Evolutionary conservation across 2,888 invertebrate species (phyloP).

Genomic region (Odontothrips loti): DNA sequence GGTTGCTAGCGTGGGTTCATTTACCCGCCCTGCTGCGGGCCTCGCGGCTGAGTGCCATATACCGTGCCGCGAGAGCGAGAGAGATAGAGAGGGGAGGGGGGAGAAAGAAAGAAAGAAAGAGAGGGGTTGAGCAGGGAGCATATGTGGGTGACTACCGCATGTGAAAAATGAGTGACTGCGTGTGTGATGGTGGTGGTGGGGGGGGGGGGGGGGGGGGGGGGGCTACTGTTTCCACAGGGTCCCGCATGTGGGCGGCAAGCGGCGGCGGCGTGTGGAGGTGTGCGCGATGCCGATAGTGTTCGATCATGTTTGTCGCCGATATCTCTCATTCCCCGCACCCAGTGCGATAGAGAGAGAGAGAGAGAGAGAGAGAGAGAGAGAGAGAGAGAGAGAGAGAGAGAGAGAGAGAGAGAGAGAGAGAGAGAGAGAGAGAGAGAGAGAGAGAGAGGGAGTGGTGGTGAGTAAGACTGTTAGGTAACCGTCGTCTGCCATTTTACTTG

Average conservation of each 20-base stretch:
- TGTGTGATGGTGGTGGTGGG: neutral
- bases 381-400: no score
- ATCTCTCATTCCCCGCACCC: no score
- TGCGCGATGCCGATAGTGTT: no score
- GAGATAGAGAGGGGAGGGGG: neutral
- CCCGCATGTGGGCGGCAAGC: neutral
- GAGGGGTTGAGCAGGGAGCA: neutral
- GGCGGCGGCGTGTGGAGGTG: no score
- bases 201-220: neutral
- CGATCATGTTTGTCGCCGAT: no score
- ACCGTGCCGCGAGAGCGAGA: neutral
- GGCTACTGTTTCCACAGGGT: neutral
- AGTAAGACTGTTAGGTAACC: no score
- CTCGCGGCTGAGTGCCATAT: neutral
- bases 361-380: no score
- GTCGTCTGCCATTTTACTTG: no score
- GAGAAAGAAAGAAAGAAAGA: neutral
- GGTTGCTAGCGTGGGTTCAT: neutral
- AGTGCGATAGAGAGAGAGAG: no score
- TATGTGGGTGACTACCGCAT: neutral
- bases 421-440: no score
- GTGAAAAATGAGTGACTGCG: neutral
- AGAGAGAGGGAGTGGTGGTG: no score
- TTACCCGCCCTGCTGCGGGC: neutral
- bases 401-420: no score